Percentiles rank a stretch among this genome's conserved stretches.
Evolutionary conservation across 1,140 invertebrate genomes (phyloP).

Genomic region (Phenacoccus solenopsis): DNA sequence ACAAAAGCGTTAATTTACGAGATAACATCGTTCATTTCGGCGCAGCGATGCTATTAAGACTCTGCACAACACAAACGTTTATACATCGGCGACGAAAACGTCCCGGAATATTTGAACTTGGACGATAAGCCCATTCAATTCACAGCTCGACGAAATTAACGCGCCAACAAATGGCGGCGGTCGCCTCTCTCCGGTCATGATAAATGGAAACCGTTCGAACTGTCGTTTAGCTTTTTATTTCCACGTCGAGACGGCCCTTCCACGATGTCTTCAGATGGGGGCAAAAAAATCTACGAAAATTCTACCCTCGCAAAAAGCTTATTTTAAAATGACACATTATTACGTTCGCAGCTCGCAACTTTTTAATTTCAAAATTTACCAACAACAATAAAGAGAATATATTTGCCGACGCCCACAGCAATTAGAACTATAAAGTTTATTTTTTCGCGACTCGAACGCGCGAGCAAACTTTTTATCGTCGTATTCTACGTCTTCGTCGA

Average conservation of each 20-base stretch:
- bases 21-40: too few relatives aligned
- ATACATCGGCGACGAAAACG: too few relatives aligned
- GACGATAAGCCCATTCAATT: too few relatives aligned
- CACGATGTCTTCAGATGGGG: background rate
- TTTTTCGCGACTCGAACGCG: background rate
- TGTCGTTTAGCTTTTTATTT: slow-evolving; percentile 2
- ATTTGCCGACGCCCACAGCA: background rate
- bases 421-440: background rate
- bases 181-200: too few relatives aligned
- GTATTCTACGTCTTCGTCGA: background rate
- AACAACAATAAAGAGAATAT: background rate
- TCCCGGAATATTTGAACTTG: too few relatives aligned
- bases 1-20: too few relatives aligned
- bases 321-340: background rate
- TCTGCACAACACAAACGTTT: background rate
- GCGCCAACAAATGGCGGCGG: too few relatives aligned
- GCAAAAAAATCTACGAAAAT: background rate
- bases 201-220: background rate
- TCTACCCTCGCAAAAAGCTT: background rate
- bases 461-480: background rate
- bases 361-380: background rate
- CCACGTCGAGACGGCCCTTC: background rate
- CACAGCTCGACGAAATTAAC: too few relatives aligned
- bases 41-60: too few relatives aligned
- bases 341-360: background rate